Conservation (phyloP, 2,888 invertebrate genomes). For the Xestoiulus laeticollis region DNA sequence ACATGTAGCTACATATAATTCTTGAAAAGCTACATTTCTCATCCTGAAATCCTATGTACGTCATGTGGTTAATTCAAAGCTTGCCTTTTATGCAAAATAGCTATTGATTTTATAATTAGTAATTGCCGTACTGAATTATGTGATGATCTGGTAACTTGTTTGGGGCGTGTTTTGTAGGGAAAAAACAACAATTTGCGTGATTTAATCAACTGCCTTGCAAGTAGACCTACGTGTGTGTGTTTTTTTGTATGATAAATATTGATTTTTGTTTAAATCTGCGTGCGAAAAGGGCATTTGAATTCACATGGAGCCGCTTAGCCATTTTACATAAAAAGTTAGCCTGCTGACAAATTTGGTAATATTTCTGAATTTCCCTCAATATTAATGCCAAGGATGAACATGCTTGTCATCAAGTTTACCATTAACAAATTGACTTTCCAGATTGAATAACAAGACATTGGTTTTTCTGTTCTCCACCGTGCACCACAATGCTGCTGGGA, state of each 20-base stretch:
- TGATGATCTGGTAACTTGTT: background rate
- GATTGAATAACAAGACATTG: background rate
- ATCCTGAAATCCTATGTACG: no score
- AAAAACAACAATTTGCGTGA: slow-evolving; percentile 2
- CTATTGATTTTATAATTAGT: background rate
- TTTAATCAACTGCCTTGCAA: background rate
- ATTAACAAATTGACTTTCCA: background rate
- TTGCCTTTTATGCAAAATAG: background rate
- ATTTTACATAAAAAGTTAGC: background rate
- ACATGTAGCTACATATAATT: no score
- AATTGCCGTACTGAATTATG: background rate
- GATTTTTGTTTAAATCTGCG: background rate
- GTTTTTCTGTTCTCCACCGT: background rate
- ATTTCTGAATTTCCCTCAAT: background rate
- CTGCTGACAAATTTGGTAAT: background rate
- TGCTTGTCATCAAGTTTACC: background rate
- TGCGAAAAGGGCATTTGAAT: background rate
- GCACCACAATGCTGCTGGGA: background rate
- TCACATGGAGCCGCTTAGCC: background rate
- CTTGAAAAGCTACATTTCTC: no score
- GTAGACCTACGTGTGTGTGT: no score
- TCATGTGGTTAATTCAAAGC: no score
- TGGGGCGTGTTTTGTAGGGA: background rate
- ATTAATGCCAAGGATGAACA: background rate
- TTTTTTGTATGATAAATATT: background rate